Evolutionary conservation across 2,888 invertebrate species (phyloP).

Genomic region (Cinara cedri): DNA sequence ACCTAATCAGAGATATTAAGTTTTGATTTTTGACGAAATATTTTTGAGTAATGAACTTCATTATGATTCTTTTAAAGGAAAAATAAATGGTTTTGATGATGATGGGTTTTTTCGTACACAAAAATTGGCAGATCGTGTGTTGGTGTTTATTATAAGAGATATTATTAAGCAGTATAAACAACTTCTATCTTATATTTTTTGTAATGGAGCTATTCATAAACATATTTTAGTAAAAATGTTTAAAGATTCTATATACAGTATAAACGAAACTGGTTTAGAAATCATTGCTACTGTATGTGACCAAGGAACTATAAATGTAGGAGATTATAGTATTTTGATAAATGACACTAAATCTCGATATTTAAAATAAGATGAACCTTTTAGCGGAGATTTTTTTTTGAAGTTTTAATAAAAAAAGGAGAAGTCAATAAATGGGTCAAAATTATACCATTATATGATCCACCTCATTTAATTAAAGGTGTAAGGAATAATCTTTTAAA

Average conservation of each 20-base stretch:
- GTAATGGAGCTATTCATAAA: background rate
- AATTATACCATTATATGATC: constrained; percentile 41
- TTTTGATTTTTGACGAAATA: constrained; percentile 12
- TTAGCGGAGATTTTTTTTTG: background rate
- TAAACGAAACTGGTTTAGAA: constrained; percentile 26
- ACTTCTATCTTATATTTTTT: constrained; percentile 6
- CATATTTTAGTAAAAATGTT: constrained; percentile 12
- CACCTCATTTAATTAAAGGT: constrained; percentile 49
- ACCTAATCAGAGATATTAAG: background rate
- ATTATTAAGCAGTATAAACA: constrained; percentile 1
- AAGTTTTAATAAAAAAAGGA: background rate
- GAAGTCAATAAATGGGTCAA: background rate
- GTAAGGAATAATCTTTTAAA: constrained; percentile 37
- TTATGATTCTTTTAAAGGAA: constrained; percentile 8
- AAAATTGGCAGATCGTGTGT: constrained; percentile 1
- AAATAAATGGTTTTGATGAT: constrained; percentile 46
- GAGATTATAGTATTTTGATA: constrained; percentile 22
- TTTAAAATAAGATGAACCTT: background rate
- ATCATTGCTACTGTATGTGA: no score
- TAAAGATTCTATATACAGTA: constrained; percentile 23
- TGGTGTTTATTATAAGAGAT: constrained; percentile 12
- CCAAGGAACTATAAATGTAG: constrained; percentile 21
- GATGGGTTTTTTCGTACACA: constrained; percentile 8
- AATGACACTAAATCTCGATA: background rate
- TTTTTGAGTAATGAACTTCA: background rate